Evolutionary conservation across 92 coral and sea anemone species (phyloP).

Genomic region (Galaxea fascicularis): DNA sequence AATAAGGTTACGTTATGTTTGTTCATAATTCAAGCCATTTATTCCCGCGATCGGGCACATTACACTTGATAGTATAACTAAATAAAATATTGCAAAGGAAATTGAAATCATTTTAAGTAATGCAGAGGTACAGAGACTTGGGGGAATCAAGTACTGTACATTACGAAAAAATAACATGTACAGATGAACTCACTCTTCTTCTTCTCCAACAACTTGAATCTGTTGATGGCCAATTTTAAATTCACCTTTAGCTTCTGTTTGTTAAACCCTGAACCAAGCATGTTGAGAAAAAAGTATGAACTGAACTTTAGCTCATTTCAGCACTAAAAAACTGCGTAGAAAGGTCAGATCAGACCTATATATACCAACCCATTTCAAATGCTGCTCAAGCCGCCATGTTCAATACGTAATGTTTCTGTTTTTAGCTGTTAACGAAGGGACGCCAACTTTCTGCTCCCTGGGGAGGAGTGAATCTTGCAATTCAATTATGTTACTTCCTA

Average conservation of each 20-base stretch:
- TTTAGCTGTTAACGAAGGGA: constrained; percentile 35
- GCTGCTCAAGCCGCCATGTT: constrained; percentile 74
- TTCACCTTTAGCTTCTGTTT: constrained; percentile 95
- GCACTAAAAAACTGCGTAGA: constrained; percentile 10
- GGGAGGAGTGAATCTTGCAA: not conserved
- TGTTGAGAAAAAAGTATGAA: constrained; percentile 35
- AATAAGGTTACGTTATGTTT: not conserved
- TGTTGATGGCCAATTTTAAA: constrained; percentile 90
- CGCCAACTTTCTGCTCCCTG: not conserved
- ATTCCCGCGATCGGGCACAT: too few relatives aligned
- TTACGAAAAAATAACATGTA: constrained; percentile 32
- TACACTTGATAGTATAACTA: not conserved
- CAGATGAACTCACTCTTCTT: constrained; percentile 83
- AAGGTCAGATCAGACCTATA: constrained; percentile 57
- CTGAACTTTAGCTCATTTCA: constrained; percentile 28
- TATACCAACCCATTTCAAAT: constrained; percentile 69
- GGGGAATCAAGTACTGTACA: too few relatives aligned
- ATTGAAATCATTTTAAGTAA: not conserved
- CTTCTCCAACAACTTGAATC: constrained; percentile 94
- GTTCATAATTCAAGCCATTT: too few relatives aligned
- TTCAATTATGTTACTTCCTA: not conserved
- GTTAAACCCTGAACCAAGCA: constrained; percentile 82
- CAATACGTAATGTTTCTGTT: constrained; percentile 59
- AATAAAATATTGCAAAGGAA: not conserved
- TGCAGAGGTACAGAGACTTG: too few relatives aligned